Evolutionary conservation across 2,113 vertebrate genomes (phyloP).

Genomic region (Cromileptes altivelis): DNA sequence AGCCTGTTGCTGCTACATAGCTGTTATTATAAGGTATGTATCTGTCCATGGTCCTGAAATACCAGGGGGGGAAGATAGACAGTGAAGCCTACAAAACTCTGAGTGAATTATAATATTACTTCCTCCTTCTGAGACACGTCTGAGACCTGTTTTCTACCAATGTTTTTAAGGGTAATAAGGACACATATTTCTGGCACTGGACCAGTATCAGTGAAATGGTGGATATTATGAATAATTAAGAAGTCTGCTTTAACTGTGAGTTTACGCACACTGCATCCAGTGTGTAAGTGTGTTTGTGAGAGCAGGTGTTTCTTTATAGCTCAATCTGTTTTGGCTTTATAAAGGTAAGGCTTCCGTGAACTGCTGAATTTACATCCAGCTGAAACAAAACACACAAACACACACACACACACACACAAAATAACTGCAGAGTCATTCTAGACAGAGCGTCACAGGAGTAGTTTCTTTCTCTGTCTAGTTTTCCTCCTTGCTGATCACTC

Average conservation of each 20-base stretch:
- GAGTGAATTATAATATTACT: not conserved
- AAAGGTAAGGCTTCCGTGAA: not conserved
- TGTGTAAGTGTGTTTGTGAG: constrained; percentile 4
- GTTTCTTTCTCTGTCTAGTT: constrained; percentile 10
- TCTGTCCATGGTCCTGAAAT: constrained; percentile 61
- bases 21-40: not conserved
- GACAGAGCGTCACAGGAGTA: not conserved
- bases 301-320: constrained; percentile 11
- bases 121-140: not conserved
- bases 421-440: constrained; percentile 48
- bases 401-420: not conserved
- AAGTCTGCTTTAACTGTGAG: constrained; percentile 26
- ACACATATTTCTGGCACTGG: constrained; percentile 11
- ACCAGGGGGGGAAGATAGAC: not conserved
- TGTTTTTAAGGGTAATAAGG: not conserved
- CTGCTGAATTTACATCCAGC: not conserved
- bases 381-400: not conserved
- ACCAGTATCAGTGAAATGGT: constrained; percentile 33
- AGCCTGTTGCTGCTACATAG: not conserved
- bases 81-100: not conserved
- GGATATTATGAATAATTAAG: constrained; percentile 52
- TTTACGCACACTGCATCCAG: not conserved
- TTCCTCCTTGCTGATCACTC: not conserved
- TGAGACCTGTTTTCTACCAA: constrained; percentile 7
- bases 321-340: not conserved